A percentile compares a stretch with the other conserved stretches of the same genome.
Evolutionary conservation across 2,797 vertebrate species (phyloP).

Genomic region (Petrocephalus schoutedeni): DNA sequence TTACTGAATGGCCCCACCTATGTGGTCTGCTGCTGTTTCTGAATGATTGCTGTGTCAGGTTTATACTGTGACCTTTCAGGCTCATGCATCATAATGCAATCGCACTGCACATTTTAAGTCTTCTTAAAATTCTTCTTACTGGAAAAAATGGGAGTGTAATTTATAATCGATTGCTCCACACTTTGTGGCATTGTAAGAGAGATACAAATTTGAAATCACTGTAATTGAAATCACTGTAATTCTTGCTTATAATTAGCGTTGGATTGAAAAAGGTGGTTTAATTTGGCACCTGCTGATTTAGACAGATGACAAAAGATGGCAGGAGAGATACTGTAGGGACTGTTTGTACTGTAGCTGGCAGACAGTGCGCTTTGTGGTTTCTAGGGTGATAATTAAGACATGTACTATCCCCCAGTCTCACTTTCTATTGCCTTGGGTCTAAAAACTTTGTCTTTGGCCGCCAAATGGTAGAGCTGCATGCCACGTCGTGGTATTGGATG

Average conservation of each 20-base stretch:
- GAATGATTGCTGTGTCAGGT: not conserved
- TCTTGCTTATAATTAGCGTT: not conserved
- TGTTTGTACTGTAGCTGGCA: not conserved
- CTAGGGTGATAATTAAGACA: too few relatives aligned
- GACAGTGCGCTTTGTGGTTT: too few relatives aligned
- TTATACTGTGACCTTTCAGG: too few relatives aligned
- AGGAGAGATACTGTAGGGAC: not conserved
- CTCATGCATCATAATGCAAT: too few relatives aligned
- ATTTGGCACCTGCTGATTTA: not conserved
- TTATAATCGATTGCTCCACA: not conserved
- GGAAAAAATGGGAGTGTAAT: not conserved
- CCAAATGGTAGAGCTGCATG: not conserved
- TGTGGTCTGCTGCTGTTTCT: not conserved
- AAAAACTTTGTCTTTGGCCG: not conserved
- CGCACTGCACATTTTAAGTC: not conserved
- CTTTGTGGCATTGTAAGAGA: not conserved
- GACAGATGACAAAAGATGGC: not conserved
- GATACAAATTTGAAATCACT: not conserved
- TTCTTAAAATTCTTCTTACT: too few relatives aligned
- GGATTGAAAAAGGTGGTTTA: not conserved
- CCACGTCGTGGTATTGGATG: too few relatives aligned
- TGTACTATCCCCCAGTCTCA: not conserved
- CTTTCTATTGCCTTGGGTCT: not conserved
- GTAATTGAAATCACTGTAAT: not conserved
- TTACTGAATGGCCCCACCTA: not conserved